phyloP scores from a whole-genome alignment of 1,140 invertebrate genomes.

The Neomicropteryx cornuta region DNA sequence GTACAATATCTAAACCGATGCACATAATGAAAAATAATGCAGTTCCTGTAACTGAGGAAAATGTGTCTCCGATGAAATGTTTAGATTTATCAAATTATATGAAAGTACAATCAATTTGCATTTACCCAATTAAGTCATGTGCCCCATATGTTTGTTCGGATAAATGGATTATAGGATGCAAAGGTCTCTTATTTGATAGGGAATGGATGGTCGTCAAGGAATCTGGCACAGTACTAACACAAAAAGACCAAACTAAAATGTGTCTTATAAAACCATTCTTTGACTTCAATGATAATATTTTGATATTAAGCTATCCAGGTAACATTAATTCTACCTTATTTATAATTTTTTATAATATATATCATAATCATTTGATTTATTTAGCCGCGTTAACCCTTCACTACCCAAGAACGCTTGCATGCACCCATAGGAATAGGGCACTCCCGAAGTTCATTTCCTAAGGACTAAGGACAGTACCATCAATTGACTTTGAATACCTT shows the following conservation, averaged over 20 bases:
- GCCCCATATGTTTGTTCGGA: conserved; percentile 54
- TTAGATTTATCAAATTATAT: no score
- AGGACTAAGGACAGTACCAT: no score
- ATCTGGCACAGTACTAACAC: conserved; percentile 71
- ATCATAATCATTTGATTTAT: no score
- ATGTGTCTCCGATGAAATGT: no score
- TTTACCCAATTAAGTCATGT: conserved; percentile 95
- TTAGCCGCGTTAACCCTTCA: no score
- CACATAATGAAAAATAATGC: conserved; percentile 36
- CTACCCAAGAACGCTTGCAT: no score
- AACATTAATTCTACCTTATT: conserved; percentile 11
- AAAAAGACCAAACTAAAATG: conserved; percentile 72
- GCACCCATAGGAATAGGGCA: no score
- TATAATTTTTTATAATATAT: conserved; percentile 1
- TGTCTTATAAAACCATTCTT: conserved; percentile 72
- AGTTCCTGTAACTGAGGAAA: no score
- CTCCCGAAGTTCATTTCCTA: no score
- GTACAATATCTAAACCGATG: conserved; percentile 13
- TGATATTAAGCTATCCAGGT: conserved; percentile 63
- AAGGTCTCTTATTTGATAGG: conserved; percentile 79
- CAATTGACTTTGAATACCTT: no score
- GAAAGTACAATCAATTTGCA: no score
- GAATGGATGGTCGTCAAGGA: conserved; percentile 84
- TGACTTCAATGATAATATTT: conserved; percentile 43
- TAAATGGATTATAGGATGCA: conserved; percentile 58